Evolutionary conservation across 2,797 vertebrate species (phyloP).

Genomic region (Odontamblyopus lacepedii): DNA sequence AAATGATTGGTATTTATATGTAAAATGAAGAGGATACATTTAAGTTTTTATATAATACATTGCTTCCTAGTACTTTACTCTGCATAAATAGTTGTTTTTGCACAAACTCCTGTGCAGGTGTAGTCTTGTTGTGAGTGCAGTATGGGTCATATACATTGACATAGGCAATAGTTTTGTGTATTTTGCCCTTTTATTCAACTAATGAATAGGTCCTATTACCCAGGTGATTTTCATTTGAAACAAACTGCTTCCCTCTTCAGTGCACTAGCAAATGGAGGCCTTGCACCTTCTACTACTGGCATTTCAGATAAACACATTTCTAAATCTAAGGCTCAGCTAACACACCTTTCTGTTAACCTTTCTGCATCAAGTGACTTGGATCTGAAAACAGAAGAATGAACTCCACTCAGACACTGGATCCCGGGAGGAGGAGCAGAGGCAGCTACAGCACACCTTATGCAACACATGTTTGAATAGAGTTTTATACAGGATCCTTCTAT

Average conservation of each 20-base stretch:
- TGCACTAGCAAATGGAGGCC: neutral
- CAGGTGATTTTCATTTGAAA: neutral
- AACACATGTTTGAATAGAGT: conserved; percentile 39
- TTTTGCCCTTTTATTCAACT: no score
- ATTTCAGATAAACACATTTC: neutral
- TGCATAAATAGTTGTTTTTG: no score
- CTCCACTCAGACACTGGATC: conserved; percentile 6
- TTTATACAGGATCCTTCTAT: conserved; percentile 56
- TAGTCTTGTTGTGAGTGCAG: no score
- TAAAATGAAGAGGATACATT: no score
- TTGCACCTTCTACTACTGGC: neutral
- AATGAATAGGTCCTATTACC: no score
- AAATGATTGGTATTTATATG: no score
- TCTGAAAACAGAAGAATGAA: conserved; percentile 19
- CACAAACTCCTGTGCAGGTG: no score
- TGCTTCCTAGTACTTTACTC: no score
- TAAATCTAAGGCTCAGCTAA: neutral
- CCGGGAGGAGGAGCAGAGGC: conserved; percentile 32
- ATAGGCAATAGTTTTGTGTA: no score
- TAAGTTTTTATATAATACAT: no score
- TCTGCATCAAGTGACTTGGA: conserved; percentile 35
- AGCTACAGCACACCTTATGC: conserved; percentile 29
- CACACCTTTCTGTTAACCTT: conserved; percentile 20
- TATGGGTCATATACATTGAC: no score
- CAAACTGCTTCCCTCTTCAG: neutral